Conservation (phyloP, 2,888 invertebrate genomes). For the Balanococcus diminutus region DNA sequence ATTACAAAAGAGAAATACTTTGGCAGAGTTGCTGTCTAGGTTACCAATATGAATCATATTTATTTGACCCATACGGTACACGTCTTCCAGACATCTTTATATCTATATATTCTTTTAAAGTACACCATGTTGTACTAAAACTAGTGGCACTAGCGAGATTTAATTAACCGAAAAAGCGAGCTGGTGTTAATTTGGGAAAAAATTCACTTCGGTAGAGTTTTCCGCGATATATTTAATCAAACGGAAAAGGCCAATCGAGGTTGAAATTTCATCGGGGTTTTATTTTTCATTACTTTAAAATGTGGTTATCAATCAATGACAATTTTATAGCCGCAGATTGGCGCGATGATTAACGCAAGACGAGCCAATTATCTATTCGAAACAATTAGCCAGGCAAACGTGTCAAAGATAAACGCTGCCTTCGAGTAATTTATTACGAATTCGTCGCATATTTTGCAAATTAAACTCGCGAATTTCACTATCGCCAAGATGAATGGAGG, state of each 20-base stretch:
- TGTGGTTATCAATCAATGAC: slow-evolving; percentile 26
- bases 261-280: not conserved
- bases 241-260: not conserved
- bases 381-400: not conserved
- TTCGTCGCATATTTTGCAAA: not conserved
- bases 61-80: not conserved
- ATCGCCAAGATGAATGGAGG: not conserved
- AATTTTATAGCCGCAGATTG: not conserved
- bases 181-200: not conserved
- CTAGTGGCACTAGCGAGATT: not conserved
- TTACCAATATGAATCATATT: slow-evolving; percentile 18
- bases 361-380: slow-evolving; percentile 9
- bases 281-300: slow-evolving; percentile 3
- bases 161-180: not conserved
- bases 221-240: not conserved
- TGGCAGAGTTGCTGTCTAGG: not conserved
- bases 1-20: not conserved
- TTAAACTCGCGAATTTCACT: no score
- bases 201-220: not conserved
- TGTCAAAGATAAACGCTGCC: not conserved
- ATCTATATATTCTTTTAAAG: not conserved
- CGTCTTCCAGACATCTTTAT: not conserved
- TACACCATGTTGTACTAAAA: not conserved
- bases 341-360: slow-evolving; percentile 21
- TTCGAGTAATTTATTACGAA: not conserved